Base-by-base conservation (phyloP, 1,140 invertebrate species). In the Scaptomyza graminum region DNA sequence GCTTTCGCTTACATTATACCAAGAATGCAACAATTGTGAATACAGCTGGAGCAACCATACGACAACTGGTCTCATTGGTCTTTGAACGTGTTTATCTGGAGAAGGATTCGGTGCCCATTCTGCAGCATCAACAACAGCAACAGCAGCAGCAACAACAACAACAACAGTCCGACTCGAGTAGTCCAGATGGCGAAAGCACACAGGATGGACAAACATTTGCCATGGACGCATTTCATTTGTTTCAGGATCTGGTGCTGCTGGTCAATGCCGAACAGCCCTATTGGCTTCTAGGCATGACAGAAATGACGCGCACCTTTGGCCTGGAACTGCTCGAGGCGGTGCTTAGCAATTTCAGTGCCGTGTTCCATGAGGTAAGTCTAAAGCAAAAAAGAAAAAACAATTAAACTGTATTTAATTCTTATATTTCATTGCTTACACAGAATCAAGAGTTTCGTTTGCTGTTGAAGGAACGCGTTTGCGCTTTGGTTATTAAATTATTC, bases 281-380 rank as follows among this genome's bases (percentile, higher is more conserved):
- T 75, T 99, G 98, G 98, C 92, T 99, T 39, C 94, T 96, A 13
- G 98, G 97, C 5, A 97, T 99, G 92, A 97, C 97, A 6, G 98
- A 99, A 93, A 99, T 99, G 95, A 98, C 97, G 3, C 94, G 98
- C 76, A 99, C 98, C 2, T 99, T 99, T 93, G 98, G 98, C 5
- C 92, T 99, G 63, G 98, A 99, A 92, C 92, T 99, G 16, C 91
- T 99, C 49, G 98, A 99, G 92, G 97, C 97, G 0, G 96, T 99
- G 51, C 93, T 99, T 15, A 96, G 96, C 43, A 95, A 97, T 78
- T 99, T 98, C 93, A 96, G 97, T 25, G 94, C 95, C 41, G 96
- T 99, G 39, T 99, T 99, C 93, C 97, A 96, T 85, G 96, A 98
- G 94, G 97, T 98, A 93, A 25, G 18, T 16, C 12, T 12, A 4